These are phyloP conservation scores for Lasioglossum malachurum DNA, from an alignment of 2,888 invertebrate species.

Conservation along the genomic window DNA sequence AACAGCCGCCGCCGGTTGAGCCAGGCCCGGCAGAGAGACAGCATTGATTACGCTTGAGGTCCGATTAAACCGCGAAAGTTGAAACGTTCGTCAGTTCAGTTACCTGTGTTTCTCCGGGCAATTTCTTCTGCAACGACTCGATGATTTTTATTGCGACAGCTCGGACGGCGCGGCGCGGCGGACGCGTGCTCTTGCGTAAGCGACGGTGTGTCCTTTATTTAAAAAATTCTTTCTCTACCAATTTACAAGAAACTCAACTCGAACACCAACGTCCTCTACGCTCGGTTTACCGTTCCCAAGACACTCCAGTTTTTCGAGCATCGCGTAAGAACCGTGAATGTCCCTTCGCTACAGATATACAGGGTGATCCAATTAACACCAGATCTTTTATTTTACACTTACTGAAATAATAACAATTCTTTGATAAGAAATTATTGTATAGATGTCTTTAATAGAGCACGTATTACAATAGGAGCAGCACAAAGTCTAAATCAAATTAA, in stretches of 20 bases:
- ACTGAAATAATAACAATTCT: too few species aligned
- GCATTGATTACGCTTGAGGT: slow-evolving; percentile 55
- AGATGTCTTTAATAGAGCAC: too few species aligned
- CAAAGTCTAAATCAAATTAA: too few species aligned
- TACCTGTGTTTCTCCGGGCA: slow-evolving; percentile 48
- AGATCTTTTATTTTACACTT: too few species aligned
- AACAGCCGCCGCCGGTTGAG: slow-evolving; percentile 41
- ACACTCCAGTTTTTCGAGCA: background rate
- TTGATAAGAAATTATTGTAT: too few species aligned
- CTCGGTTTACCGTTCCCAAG: background rate
- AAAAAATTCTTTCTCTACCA: background rate
- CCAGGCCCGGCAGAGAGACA: slow-evolving; percentile 38
- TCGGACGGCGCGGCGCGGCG: background rate
- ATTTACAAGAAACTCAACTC: background rate
- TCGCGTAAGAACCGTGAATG: background rate
- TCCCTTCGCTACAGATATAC: background rate
- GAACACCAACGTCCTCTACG: background rate
- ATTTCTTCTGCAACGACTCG: slow-evolving; percentile 56
- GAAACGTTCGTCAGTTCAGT: slow-evolving; percentile 57
- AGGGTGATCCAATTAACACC: background rate
- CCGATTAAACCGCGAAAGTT: slow-evolving; percentile 64
- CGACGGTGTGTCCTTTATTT: background rate
- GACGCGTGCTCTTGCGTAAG: slow-evolving; percentile 16
- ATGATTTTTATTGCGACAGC: slow-evolving; percentile 33
- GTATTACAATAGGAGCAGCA: too few species aligned